Evolutionary conservation across 2,888 invertebrate genomes (phyloP).

Genomic region (Drosophila picticornis): DNA sequence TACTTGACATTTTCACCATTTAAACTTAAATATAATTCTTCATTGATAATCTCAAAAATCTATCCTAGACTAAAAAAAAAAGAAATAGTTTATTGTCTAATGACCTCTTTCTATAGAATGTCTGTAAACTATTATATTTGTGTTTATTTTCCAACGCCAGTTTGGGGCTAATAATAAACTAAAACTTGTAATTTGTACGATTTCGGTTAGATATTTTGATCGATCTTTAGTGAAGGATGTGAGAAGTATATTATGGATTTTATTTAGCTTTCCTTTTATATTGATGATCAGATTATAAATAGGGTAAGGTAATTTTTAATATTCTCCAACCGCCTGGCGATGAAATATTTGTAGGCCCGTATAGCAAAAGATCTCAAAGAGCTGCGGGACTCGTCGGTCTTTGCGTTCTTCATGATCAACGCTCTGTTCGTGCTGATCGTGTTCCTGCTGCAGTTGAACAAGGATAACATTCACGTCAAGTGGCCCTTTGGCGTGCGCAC

Average conservation of each 20-base stretch:
- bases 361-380: slow-evolving; percentile 96
- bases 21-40: background rate
- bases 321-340: slow-evolving; percentile 17
- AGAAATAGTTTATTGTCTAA: background rate
- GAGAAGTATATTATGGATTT: background rate
- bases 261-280: background rate
- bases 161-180: no score
- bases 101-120: no score
- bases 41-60: background rate
- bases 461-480: slow-evolving; percentile 97
- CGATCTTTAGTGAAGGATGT: background rate
- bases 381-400: slow-evolving; percentile 96
- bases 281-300: slow-evolving; percentile 1
- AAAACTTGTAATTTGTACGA: background rate
- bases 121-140: no score
- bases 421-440: slow-evolving; percentile 99
- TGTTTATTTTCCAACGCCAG: background rate
- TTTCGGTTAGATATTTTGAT: background rate
- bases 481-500: slow-evolving; percentile 98
- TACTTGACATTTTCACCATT: background rate
- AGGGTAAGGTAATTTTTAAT: slow-evolving; percentile 1
- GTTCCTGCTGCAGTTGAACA: slow-evolving; percentile 98
- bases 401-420: slow-evolving; percentile 99
- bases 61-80: background rate
- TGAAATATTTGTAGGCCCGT: slow-evolving; percentile 90